A percentile compares a stretch with the other conserved stretches of the same genome.
These are phyloP conservation scores for Osmoderma eremita DNA, from an alignment of 2,888 invertebrate species.

Conservation along the genomic window DNA sequence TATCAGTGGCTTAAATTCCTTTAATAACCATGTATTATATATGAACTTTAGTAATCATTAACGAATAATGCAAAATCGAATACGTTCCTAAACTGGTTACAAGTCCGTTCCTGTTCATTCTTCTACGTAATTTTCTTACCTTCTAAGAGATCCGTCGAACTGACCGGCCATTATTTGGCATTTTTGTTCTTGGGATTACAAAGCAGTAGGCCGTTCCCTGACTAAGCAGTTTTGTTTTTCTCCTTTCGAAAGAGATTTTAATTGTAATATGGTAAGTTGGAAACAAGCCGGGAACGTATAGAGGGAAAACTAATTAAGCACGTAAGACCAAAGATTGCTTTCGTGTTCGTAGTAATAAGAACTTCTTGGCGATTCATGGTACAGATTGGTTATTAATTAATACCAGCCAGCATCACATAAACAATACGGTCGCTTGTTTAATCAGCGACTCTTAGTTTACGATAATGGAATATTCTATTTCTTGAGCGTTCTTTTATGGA, in stretches of 20 bases:
- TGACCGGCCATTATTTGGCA: slow-evolving; percentile 23
- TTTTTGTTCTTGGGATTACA: slow-evolving; percentile 20
- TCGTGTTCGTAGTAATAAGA: slow-evolving; percentile 4
- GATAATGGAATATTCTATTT: too few species aligned
- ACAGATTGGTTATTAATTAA: slow-evolving; percentile 22
- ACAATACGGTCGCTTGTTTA: too few species aligned
- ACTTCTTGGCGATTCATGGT: slow-evolving; percentile 21
- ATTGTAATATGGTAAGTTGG: slow-evolving; percentile 16
- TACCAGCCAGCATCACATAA: not conserved
- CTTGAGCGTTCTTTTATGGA: too few species aligned
- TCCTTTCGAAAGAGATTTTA: slow-evolving; percentile 9
- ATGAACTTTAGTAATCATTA: too few species aligned
- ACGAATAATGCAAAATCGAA: too few species aligned
- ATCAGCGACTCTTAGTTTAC: too few species aligned
- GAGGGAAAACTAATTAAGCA: slow-evolving; percentile 39
- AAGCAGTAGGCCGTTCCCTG: slow-evolving; percentile 17
- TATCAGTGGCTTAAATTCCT: too few species aligned
- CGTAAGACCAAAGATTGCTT: slow-evolving; percentile 18
- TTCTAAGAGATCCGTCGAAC: not conserved
- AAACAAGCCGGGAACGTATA: slow-evolving; percentile 2
- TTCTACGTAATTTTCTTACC: too few species aligned
- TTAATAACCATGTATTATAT: too few species aligned
- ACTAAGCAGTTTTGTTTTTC: slow-evolving; percentile 14
- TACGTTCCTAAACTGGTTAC: too few species aligned
- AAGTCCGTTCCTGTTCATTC: too few species aligned